phyloP scores from a whole-genome alignment of 2,888 invertebrate species.

The Melangyna quadrimaculata region DNA sequence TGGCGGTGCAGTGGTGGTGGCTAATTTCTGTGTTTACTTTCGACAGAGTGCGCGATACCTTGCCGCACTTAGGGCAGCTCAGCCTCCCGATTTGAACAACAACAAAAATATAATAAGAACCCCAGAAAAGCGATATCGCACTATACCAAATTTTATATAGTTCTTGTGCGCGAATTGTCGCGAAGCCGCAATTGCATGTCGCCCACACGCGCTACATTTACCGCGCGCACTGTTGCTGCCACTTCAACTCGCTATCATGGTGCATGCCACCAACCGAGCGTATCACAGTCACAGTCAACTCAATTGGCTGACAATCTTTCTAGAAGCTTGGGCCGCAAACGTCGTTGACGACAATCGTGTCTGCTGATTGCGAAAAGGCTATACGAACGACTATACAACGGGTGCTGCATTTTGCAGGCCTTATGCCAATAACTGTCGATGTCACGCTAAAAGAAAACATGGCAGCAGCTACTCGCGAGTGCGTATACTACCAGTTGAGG shows the following conservation, averaged over 20 bases:
- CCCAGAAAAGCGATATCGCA: constrained; percentile 49
- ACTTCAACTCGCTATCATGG: constrained; percentile 27
- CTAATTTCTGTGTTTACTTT: constrained; percentile 63
- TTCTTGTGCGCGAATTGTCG: constrained; percentile 64
- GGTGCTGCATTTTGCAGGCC: constrained; percentile 7
- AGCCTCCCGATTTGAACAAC: background rate
- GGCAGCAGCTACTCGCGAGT: constrained; percentile 33
- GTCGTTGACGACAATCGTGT: constrained; percentile 51
- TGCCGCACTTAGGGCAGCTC: constrained; percentile 34
- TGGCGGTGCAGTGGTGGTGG: constrained; percentile 58
- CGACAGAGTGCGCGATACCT: constrained; percentile 62
- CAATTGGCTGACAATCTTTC: constrained; percentile 67
- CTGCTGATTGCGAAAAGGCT: constrained; percentile 70
- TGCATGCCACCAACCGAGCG: constrained; percentile 62
- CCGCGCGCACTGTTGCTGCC: constrained; percentile 19
- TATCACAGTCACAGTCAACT: constrained; percentile 70
- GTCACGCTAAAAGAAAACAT: constrained; percentile 51
- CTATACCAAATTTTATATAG: constrained; percentile 37
- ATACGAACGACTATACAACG: background rate
- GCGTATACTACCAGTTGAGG: constrained; percentile 24
- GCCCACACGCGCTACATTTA: constrained; percentile 68
- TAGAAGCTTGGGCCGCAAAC: constrained; percentile 56
- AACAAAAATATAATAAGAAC: constrained; percentile 1
- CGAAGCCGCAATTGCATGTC: constrained; percentile 52
- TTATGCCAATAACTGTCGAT: constrained; percentile 71